Evolutionary conservation across 2,888 invertebrate species (phyloP).

Genomic region (Melanophora roralis): DNA sequence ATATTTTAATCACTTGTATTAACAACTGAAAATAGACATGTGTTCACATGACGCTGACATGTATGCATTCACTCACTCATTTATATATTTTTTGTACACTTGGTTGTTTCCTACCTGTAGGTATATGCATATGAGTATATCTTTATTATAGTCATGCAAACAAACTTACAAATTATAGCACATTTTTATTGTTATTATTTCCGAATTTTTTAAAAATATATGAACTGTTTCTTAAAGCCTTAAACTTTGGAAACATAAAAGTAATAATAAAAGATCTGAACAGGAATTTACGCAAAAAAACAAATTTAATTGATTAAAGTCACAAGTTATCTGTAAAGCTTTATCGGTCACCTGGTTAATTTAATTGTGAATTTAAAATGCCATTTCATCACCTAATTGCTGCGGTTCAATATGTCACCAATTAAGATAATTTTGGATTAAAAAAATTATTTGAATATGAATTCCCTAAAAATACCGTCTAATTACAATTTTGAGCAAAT

Average conservation of each 20-base stretch:
- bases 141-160: constrained; percentile 25
- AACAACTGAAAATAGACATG: constrained; percentile 7
- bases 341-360: no score
- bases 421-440: no score
- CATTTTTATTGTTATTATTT: constrained; percentile 46
- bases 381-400: no score
- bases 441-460: no score
- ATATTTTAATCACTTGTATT: constrained; percentile 23
- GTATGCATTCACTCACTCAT: background rate
- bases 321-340: no score
- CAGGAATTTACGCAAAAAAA: background rate
- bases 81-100: background rate
- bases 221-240: constrained; percentile 17
- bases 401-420: no score
- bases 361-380: no score
- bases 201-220: constrained; percentile 31
- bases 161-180: constrained; percentile 57
- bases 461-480: no score
- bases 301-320: no score
- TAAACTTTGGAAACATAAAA: constrained; percentile 3
- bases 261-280: constrained; percentile 42
- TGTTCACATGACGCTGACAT: background rate
- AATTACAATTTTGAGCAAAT: no score
- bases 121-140: no score
- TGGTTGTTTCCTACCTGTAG: no score